phyloP scores from a whole-genome alignment of 2,888 invertebrate genomes.

The Troides aeacus region DNA sequence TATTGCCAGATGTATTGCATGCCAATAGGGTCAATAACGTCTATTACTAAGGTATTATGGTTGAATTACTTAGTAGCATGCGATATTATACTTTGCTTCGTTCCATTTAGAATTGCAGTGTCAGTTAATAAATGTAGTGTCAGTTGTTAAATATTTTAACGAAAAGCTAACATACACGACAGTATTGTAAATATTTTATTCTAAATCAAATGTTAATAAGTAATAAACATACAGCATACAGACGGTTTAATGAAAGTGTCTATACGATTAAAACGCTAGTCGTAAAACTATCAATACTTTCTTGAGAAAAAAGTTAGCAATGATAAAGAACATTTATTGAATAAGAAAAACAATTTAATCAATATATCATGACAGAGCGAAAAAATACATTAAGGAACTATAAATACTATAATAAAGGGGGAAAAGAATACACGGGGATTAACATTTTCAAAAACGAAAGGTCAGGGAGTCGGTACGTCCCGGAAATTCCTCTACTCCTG shows the following conservation, averaged over 20 bases:
- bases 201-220: too few relatives aligned
- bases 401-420: neutral
- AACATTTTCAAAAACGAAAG: constrained; percentile 12
- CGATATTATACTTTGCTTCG: neutral
- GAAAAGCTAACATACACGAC: too few relatives aligned
- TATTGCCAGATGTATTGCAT: constrained; percentile 8
- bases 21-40: constrained; percentile 17
- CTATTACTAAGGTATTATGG: constrained; percentile 11
- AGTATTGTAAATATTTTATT: too few relatives aligned
- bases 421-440: constrained; percentile 22
- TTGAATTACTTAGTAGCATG: constrained; percentile 14
- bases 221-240: too few relatives aligned
- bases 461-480: constrained; percentile 10
- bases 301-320: too few relatives aligned
- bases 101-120: neutral
- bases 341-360: neutral
- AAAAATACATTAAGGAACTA: neutral
- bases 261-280: too few relatives aligned
- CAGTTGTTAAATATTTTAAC: neutral
- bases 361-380: neutral
- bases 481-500: constrained; percentile 20
- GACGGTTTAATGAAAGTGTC: too few relatives aligned
- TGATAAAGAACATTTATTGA: too few relatives aligned
- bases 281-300: too few relatives aligned
- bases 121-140: neutral